These are phyloP conservation scores for Lutraria rhynchaena DNA, from an alignment of 1,140 invertebrate genomes.

Conservation along the genomic window DNA sequence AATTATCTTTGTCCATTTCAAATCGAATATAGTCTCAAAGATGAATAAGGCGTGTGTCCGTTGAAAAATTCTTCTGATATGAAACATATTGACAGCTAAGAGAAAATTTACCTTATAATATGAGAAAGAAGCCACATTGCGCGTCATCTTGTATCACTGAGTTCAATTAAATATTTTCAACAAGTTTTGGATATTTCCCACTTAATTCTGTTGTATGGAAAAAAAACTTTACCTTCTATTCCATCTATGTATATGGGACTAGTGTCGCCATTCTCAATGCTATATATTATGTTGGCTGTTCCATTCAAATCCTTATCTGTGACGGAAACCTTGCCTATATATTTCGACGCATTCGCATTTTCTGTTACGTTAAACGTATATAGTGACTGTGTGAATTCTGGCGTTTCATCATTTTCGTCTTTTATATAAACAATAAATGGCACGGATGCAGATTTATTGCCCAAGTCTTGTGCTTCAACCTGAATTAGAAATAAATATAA, in stretches of 20 bases:
- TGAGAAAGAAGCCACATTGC: no score
- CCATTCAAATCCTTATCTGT: constrained; percentile 20
- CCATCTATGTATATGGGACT: constrained; percentile 20
- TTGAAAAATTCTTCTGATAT: no score
- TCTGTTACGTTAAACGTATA: constrained; percentile 36
- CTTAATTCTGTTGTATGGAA: no score
- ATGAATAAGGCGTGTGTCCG: no score
- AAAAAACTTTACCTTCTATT: constrained; percentile 16
- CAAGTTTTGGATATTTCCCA: no score
- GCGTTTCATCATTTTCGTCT: constrained; percentile 40
- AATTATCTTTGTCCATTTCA: no score
- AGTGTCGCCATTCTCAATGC: background rate
- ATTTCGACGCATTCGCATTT: background rate
- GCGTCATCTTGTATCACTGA: no score
- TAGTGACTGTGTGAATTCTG: background rate
- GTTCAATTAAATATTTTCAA: no score
- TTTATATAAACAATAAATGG: background rate
- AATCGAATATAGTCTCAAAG: no score
- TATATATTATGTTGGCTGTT: background rate
- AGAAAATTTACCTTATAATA: no score
- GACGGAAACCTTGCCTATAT: constrained; percentile 29
- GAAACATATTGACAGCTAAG: no score
- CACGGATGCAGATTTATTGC: background rate
- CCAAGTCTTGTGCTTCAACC: constrained; percentile 15
- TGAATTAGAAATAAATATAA: constrained; percentile 3